Evolutionary conservation across 2,113 vertebrate species (phyloP).

Genomic region (Brachirus orientalis): DNA sequence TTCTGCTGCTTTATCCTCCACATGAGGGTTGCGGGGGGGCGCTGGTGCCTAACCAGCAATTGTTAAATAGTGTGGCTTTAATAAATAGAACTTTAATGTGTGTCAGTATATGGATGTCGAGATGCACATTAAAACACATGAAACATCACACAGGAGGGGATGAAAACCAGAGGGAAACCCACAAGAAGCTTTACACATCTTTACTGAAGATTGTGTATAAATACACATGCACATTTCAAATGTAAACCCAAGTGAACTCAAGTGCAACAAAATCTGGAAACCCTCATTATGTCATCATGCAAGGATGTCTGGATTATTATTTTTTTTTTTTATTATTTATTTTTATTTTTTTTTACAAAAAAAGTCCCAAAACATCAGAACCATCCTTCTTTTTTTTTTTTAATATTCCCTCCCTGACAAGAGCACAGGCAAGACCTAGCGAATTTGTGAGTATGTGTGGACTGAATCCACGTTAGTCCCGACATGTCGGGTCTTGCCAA

Average conservation of each 20-base stretch:
- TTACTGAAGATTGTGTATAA: conserved; percentile 99
- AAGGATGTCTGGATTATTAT: conserved; percentile 85
- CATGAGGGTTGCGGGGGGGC: too few species aligned
- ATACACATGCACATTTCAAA: conserved; percentile 99
- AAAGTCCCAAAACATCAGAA: conserved; percentile 67
- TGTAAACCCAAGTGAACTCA: conserved; percentile 99
- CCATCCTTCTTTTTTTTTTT: conserved; percentile 53
- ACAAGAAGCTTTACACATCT: conserved; percentile 94
- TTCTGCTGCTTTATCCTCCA: too few species aligned
- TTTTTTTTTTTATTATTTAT: background rate
- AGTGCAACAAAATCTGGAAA: conserved; percentile 97
- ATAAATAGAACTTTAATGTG: too few species aligned
- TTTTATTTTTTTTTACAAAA: conserved; percentile 47
- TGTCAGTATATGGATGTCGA: too few species aligned
- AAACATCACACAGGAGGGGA: too few species aligned
- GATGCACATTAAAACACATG: too few species aligned
- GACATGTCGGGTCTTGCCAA: conserved; percentile 84
- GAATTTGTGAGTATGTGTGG: conserved; percentile 77
- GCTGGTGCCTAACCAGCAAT: too few species aligned
- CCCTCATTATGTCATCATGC: conserved; percentile 89
- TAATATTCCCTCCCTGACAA: conserved; percentile 90
- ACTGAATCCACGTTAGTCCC: conserved; percentile 80
- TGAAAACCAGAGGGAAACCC: conserved; percentile 25
- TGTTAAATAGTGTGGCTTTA: too few species aligned
- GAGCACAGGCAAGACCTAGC: conserved; percentile 88